Conservation (phyloP, 2,797 vertebrate genomes). For the Pseudotriccus pelzelni region DNA sequence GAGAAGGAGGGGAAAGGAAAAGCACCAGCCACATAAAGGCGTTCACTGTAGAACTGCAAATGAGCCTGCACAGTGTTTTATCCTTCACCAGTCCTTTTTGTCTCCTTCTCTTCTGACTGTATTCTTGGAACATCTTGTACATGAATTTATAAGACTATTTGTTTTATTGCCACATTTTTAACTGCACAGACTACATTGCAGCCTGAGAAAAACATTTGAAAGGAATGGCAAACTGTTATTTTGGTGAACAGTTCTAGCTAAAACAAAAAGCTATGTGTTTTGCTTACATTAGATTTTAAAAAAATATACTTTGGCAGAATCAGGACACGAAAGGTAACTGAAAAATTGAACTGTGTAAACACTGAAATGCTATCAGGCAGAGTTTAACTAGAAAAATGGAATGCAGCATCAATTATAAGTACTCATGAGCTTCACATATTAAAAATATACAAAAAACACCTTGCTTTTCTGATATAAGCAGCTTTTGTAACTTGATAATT, state of each 20-base stretch:
- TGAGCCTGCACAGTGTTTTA: constrained; percentile 47
- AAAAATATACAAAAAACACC: not conserved
- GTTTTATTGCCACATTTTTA: constrained; percentile 36
- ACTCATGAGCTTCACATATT: not conserved
- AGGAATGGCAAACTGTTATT: not conserved
- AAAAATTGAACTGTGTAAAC: not conserved
- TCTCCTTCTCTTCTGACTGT: constrained; percentile 33
- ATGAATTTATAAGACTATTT: constrained; percentile 48
- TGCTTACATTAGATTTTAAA: not conserved
- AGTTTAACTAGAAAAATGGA: not conserved
- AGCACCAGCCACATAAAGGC: constrained; percentile 42
- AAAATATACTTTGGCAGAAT: not conserved
- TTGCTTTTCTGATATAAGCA: not conserved
- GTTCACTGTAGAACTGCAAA: constrained; percentile 61
- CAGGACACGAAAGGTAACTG: not conserved
- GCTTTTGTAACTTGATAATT: not conserved
- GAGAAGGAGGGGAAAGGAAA: constrained; percentile 34
- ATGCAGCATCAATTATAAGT: not conserved
- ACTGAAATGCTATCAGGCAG: not conserved
- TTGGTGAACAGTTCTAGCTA: not conserved
- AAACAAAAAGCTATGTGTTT: not conserved
- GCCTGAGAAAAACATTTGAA: not conserved
- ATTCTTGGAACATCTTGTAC: constrained; percentile 56
- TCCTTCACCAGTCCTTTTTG: constrained; percentile 48
- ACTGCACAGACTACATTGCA: not conserved